These are phyloP conservation scores for Epinotia nisella DNA, from an alignment of 2,888 invertebrate genomes.

Conservation along the genomic window DNA sequence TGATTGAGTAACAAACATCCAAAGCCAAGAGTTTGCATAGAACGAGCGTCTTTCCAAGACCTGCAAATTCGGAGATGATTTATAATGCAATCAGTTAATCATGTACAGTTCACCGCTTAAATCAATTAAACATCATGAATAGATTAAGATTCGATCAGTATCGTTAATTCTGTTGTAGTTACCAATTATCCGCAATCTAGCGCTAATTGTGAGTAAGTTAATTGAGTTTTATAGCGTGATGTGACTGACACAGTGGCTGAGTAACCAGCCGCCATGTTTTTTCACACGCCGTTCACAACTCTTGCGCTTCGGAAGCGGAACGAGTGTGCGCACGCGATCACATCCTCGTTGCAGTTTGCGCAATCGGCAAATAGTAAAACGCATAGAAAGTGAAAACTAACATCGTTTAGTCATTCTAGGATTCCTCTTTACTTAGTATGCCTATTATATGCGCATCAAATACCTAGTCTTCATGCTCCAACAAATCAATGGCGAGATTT, in stretches of 20 bases:
- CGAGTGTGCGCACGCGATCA: conserved; percentile 48
- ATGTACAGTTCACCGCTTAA: background rate
- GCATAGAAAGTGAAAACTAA: conserved; percentile 47
- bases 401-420: background rate
- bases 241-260: conserved; percentile 41
- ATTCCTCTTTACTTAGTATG: background rate
- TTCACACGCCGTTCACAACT: conserved; percentile 50
- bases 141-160: conserved; percentile 17
- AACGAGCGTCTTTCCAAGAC: conserved; percentile 5
- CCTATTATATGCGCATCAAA: background rate
- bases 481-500: too few relatives aligned
- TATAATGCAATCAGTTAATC: background rate
- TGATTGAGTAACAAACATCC: too few relatives aligned
- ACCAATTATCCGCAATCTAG: conserved; percentile 22
- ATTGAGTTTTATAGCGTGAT: conserved; percentile 40
- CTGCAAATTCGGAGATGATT: conserved; percentile 12
- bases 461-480: background rate
- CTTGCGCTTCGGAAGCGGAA: conserved; percentile 73
- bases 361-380: conserved; percentile 27
- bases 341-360: conserved; percentile 44
- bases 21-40: background rate
- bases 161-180: background rate
- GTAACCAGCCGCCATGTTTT: conserved; percentile 37
- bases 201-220: conserved; percentile 27
- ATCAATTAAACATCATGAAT: conserved; percentile 15